These are phyloP conservation scores for Rhamnusium bicolor DNA, from an alignment of 2,888 invertebrate species.

Conservation along the genomic window DNA sequence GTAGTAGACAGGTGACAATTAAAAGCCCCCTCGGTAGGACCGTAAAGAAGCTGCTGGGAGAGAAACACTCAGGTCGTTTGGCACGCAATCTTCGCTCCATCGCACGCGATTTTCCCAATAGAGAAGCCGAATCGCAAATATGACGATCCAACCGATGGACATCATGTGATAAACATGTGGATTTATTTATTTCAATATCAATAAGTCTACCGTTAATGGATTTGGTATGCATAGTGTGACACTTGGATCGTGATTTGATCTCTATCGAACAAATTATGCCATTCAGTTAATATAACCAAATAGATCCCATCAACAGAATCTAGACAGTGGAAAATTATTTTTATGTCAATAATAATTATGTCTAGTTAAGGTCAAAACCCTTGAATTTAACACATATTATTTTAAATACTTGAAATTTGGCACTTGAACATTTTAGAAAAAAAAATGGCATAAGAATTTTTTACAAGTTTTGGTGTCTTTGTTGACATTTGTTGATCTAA, in stretches of 20 bases:
- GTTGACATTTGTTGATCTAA: no score
- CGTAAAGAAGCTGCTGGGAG: slow-evolving; percentile 46
- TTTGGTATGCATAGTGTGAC: slow-evolving; percentile 32
- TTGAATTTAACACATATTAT: no score
- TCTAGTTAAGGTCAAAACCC: neutral
- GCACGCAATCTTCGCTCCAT: slow-evolving; percentile 28
- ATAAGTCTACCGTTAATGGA: slow-evolving; percentile 30
- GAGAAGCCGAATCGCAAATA: slow-evolving; percentile 21
- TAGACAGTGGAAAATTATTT: neutral
- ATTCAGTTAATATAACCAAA: neutral
- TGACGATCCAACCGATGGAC: slow-evolving; percentile 28
- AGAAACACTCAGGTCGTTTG: slow-evolving; percentile 21
- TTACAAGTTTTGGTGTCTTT: no score
- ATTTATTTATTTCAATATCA: slow-evolving; percentile 17
- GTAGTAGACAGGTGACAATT: slow-evolving; percentile 52
- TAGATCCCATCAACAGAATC: slow-evolving; percentile 8
- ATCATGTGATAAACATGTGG: slow-evolving; percentile 19
- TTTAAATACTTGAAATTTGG: no score
- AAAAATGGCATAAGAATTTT: no score
- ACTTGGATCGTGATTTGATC: slow-evolving; percentile 27
- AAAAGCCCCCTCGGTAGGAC: slow-evolving; percentile 46
- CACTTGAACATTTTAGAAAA: no score
- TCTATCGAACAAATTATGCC: slow-evolving; percentile 31
- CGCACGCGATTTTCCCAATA: slow-evolving; percentile 36
- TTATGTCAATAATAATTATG: neutral